These are phyloP conservation scores for Alethe castanea DNA, from an alignment of 2,113 vertebrate genomes.

Conservation along the genomic window DNA sequence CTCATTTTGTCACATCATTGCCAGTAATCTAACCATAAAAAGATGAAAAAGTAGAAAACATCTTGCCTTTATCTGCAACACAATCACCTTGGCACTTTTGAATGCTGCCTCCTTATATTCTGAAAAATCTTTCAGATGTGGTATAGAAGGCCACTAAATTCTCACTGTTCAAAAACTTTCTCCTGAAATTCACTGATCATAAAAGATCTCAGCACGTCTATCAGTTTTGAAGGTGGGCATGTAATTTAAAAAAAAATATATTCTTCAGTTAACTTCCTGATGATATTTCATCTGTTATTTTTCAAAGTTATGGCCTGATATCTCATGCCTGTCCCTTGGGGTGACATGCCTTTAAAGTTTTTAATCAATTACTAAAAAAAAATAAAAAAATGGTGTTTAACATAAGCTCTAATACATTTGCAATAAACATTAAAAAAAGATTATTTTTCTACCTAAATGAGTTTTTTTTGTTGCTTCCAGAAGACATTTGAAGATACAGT, in stretches of 20 bases:
- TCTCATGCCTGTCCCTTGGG: neutral
- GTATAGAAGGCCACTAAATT: neutral
- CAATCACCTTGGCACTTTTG: neutral
- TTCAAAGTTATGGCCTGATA: neutral
- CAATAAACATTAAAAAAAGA: neutral
- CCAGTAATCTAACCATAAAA: neutral
- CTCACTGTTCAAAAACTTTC: neutral
- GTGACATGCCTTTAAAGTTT: neutral
- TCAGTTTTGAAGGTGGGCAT: neutral
- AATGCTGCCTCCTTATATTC: neutral
- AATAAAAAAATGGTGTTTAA: neutral
- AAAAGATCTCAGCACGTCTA: neutral
- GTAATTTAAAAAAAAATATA: neutral
- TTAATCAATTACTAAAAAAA: neutral
- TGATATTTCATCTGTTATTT: neutral
- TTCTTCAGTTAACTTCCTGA: neutral
- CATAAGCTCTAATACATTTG: neutral
- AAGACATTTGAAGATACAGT: fast-evolving
- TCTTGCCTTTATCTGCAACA: neutral
- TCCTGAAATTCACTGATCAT: neutral
- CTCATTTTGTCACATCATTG: neutral
- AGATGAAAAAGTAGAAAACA: neutral
- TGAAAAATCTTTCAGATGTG: neutral
- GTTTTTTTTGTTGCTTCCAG: neutral
- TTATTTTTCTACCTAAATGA: neutral